Percentiles rank a stretch among this genome's conserved stretches.
phyloP scores from a whole-genome alignment of 2,113 vertebrate genomes.

The Panthera uncia region DNA sequence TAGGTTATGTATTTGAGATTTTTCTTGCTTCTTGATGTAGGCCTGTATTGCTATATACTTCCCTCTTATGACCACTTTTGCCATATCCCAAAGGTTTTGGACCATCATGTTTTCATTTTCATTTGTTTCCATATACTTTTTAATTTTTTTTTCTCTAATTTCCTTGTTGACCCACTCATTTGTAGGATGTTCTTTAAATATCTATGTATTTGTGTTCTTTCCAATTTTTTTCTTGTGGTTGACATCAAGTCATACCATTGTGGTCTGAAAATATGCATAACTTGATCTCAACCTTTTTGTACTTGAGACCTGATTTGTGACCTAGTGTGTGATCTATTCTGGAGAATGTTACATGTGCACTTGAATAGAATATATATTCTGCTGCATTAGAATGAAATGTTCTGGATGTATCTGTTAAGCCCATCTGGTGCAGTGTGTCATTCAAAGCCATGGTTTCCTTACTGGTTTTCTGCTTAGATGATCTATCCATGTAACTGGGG shows the following conservation, averaged over 20 bases:
- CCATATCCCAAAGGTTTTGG: not conserved
- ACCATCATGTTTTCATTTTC: not conserved
- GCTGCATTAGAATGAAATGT: not conserved
- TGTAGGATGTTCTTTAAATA: not conserved
- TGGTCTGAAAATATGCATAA: not conserved
- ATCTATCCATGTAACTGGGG: not conserved
- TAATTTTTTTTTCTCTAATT: not conserved
- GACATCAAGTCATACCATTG: not conserved
- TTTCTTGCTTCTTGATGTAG: not conserved
- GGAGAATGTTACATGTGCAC: not conserved
- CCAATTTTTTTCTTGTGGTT: not conserved
- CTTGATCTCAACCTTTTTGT: not conserved
- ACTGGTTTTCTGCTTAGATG: not conserved
- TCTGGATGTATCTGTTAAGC: not conserved
- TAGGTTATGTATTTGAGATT: not conserved
- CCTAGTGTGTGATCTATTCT: not conserved
- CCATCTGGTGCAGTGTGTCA: not conserved
- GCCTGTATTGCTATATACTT: not conserved
- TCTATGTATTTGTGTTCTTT: not conserved
- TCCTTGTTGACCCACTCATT: not conserved
- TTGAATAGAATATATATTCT: not conserved
- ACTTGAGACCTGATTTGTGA: not conserved
- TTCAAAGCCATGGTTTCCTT: not conserved
- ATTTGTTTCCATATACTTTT: not conserved
- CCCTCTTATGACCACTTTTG: not conserved